These are phyloP conservation scores for Batillaria attramentaria DNA, from an alignment of 1,140 invertebrate genomes.

Conservation along the genomic window DNA sequence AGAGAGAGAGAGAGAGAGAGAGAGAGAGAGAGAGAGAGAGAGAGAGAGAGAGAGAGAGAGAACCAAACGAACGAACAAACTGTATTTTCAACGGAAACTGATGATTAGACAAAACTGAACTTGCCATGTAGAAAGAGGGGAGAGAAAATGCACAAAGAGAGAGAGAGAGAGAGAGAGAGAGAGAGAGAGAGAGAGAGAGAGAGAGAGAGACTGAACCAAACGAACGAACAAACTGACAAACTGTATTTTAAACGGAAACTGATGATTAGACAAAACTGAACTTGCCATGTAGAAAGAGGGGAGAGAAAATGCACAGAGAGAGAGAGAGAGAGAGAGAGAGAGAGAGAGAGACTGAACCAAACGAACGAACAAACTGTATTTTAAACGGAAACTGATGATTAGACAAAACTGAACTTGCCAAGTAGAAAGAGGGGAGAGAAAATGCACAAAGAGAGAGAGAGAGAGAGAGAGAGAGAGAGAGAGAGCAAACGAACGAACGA, in stretches of 20 bases:
- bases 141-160: neutral
- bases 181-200: neutral
- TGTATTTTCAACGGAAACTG: too few relatives aligned
- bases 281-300: neutral
- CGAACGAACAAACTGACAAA: neutral
- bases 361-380: too few relatives aligned
- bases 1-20: neutral
- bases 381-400: too few relatives aligned
- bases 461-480: neutral
- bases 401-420: too few relatives aligned
- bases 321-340: neutral
- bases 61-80: too few relatives aligned
- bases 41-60: neutral
- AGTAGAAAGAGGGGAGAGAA: neutral
- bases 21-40: neutral
- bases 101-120: too few relatives aligned
- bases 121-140: too few relatives aligned
- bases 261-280: neutral
- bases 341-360: neutral
- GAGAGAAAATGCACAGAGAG: neutral
- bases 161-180: slow-evolving; percentile 10
- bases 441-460: neutral
- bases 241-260: too few relatives aligned
- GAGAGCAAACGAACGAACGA: neutral
- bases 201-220: neutral